Conservation (phyloP, 2,888 invertebrate species). For the Acanthopleura granulata region DNA sequence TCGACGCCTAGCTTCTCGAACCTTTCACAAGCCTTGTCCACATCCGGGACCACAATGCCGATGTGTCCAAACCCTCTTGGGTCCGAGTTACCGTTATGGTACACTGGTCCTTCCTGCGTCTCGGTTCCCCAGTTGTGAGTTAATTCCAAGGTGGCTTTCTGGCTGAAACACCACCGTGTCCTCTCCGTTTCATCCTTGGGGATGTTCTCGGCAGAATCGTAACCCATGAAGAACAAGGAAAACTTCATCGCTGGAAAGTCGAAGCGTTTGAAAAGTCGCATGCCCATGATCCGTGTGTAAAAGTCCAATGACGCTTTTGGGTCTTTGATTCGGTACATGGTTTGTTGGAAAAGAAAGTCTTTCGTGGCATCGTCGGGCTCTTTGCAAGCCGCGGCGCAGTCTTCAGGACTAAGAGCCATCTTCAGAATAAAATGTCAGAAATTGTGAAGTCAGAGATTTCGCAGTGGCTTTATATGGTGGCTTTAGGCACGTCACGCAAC, state of each 20-base stretch:
- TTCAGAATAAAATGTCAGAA: neutral
- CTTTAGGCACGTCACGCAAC: neutral
- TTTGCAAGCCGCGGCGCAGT: slow-evolving; percentile 17
- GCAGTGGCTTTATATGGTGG: neutral
- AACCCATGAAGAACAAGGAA: slow-evolving; percentile 92
- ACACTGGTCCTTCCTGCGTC: slow-evolving; percentile 77
- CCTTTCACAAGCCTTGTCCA: slow-evolving; percentile 86
- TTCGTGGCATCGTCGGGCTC: slow-evolving; percentile 63
- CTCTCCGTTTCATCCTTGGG: slow-evolving; percentile 80
- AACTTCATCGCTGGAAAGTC: slow-evolving; percentile 93
- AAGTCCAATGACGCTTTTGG: slow-evolving; percentile 89
- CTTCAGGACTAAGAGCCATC: slow-evolving; percentile 25
- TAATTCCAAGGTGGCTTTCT: slow-evolving; percentile 89
- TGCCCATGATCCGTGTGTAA: slow-evolving; percentile 91
- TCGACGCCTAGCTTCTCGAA: slow-evolving; percentile 89
- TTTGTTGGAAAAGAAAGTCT: slow-evolving; percentile 96
- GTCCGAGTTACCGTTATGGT: slow-evolving; percentile 92
- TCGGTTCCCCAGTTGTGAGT: slow-evolving; percentile 98
- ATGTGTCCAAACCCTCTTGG: slow-evolving; percentile 94
- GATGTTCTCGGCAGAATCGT: slow-evolving; percentile 81
- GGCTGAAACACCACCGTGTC: slow-evolving; percentile 82
- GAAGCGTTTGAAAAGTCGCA: slow-evolving; percentile 88
- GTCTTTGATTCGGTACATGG: slow-evolving; percentile 96
- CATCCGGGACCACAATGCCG: slow-evolving; percentile 90
- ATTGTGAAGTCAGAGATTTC: neutral